Evolutionary conservation across 30 jellyfish, hydroid and myxozoan species (phyloP).

Genomic region (Turritopsis rubra): DNA sequence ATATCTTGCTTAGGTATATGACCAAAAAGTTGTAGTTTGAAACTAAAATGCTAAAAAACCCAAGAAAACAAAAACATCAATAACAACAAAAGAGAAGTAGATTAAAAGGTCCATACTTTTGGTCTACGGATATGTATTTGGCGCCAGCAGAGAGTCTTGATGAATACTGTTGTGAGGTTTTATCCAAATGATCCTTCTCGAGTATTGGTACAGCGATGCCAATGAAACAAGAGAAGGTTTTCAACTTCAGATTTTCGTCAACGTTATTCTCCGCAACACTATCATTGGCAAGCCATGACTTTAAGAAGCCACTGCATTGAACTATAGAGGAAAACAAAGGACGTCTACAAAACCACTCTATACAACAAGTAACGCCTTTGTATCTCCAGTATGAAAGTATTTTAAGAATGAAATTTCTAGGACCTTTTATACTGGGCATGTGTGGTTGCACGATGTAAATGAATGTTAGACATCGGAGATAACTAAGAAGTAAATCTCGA

Average conservation of each 20-base stretch:
- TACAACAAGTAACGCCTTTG: no score
- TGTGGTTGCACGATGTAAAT: no score
- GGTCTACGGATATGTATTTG: constrained; percentile 1
- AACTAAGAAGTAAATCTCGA: no score
- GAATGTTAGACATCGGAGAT: no score
- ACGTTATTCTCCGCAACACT: background rate
- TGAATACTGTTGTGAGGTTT: background rate
- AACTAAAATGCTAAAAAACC: no score
- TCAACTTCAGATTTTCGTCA: background rate
- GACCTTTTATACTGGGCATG: no score
- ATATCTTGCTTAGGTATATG: no score
- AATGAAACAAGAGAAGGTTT: background rate
- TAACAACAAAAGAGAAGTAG: background rate
- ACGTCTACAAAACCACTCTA: no score
- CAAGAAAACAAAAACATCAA: background rate
- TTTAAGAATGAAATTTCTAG: no score
- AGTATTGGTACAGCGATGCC: background rate
- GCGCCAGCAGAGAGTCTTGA: constrained; percentile 3
- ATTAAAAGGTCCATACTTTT: background rate
- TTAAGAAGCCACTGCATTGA: background rate
- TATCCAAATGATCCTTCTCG: background rate
- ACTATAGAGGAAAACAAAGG: no score
- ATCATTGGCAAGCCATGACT: background rate
- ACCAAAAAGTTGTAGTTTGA: no score
- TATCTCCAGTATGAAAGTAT: no score